Percentiles rank a stretch among this genome's conserved stretches.
phyloP scores from a whole-genome alignment of 2,113 vertebrate genomes.

The Tragelaphus imberbis region DNA sequence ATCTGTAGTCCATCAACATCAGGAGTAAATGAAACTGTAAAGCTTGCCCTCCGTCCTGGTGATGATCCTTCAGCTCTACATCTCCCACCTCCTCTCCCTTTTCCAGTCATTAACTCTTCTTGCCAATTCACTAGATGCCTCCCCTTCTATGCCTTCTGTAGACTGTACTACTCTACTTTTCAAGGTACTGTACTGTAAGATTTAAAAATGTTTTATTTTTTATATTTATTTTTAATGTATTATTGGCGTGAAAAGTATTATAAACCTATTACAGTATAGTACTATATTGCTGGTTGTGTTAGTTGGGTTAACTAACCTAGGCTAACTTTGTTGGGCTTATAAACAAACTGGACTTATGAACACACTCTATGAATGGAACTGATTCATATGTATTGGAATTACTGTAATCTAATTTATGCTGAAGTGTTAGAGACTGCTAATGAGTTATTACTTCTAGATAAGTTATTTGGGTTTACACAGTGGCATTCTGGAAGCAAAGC shows the following conservation, averaged over 20 bases:
- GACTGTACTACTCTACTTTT: neutral
- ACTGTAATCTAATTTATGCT: neutral
- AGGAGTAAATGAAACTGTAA: neutral
- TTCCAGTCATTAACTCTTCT: neutral
- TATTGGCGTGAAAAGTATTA: neutral
- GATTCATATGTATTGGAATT: neutral
- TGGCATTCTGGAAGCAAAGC: neutral
- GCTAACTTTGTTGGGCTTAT: neutral
- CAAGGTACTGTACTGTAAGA: neutral
- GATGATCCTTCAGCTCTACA: neutral
- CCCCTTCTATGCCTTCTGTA: neutral
- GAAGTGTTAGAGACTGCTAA: neutral
- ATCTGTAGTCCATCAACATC: neutral
- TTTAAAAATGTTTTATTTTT: neutral
- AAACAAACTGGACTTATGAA: neutral
- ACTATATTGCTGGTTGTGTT: neutral
- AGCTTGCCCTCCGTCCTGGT: neutral
- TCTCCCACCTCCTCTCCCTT: neutral
- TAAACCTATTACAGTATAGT: neutral
- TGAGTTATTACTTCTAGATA: neutral
- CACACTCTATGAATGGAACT: neutral
- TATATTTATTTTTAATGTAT: neutral
- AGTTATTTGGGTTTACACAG: neutral
- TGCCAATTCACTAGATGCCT: neutral
- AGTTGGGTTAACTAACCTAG: neutral